These are phyloP conservation scores for Macrobrachium rosenbergii DNA, from an alignment of 1,140 invertebrate species.

Conservation along the genomic window DNA sequence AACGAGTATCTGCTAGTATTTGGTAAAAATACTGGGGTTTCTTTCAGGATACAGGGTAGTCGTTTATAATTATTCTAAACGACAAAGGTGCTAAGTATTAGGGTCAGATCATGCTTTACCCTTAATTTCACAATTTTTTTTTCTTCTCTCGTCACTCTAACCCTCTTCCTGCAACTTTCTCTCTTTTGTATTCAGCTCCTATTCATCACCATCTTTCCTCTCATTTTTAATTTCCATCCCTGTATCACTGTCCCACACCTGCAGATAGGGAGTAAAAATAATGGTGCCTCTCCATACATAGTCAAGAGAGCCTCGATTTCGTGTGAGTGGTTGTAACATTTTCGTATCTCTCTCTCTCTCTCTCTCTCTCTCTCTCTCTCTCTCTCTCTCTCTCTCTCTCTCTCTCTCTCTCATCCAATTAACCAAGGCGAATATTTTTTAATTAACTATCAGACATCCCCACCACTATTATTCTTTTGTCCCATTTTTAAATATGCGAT, in stretches of 20 bases:
- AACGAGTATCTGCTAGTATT: no score
- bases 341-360: not conserved
- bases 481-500: no score
- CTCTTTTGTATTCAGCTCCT: not conserved
- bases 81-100: no score
- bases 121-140: not conserved
- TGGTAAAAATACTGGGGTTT: no score
- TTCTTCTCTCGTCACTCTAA: not conserved
- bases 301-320: not conserved
- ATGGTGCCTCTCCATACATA: not conserved
- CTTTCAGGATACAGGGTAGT: no score
- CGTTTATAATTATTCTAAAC: no score
- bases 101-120: no score
- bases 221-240: not conserved
- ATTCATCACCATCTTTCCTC: not conserved
- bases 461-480: no score
- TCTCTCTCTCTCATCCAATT: not conserved
- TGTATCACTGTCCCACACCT: no score
- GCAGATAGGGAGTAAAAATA: no score
- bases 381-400: not conserved
- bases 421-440: not conserved
- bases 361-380: not conserved
- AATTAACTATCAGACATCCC: not conserved
- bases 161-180: not conserved
- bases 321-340: not conserved